These are phyloP conservation scores for Camponotus vicinus DNA, from an alignment of 1,140 invertebrate genomes.

Conservation along the genomic window DNA sequence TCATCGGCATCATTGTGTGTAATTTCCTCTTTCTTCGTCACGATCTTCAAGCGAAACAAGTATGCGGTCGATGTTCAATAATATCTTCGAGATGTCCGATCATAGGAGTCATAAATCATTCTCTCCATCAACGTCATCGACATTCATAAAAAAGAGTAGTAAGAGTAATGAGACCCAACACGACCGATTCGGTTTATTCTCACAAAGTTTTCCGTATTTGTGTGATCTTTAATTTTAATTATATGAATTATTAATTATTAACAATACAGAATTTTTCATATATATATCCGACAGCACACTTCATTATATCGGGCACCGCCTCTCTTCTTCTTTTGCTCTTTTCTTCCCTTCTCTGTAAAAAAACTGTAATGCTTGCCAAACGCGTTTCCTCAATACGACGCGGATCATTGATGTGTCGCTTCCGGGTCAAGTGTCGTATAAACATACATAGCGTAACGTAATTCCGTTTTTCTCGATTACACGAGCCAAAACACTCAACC, in stretches of 20 bases:
- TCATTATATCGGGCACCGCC: slow-evolving; percentile 57
- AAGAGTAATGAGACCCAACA: not conserved
- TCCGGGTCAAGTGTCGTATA: slow-evolving; percentile 7
- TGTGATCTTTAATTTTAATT: slow-evolving; percentile 23
- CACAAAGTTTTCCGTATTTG: not conserved
- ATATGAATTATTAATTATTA: no score
- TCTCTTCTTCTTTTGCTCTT: slow-evolving; percentile 3
- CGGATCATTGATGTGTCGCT: slow-evolving; percentile 15
- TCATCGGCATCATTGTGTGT: not conserved
- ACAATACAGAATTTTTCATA: slow-evolving; percentile 11
- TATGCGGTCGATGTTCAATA: not conserved
- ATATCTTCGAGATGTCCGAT: not conserved
- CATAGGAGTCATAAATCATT: not conserved
- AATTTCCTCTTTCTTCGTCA: not conserved
- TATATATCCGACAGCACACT: not conserved
- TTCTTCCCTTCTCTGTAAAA: not conserved
- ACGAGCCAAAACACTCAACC: slow-evolving; percentile 15
- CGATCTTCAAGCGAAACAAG: not conserved
- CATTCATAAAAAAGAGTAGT: not conserved
- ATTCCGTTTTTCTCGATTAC: not conserved
- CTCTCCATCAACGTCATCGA: not conserved
- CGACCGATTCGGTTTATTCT: not conserved
- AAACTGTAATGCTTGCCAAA: slow-evolving; percentile 14
- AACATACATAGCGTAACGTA: not conserved
- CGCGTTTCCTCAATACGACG: slow-evolving; percentile 1